These are phyloP conservation scores for Centruroides sculpturatus DNA, from an alignment of 1,140 invertebrate genomes.

Conservation along the genomic window DNA sequence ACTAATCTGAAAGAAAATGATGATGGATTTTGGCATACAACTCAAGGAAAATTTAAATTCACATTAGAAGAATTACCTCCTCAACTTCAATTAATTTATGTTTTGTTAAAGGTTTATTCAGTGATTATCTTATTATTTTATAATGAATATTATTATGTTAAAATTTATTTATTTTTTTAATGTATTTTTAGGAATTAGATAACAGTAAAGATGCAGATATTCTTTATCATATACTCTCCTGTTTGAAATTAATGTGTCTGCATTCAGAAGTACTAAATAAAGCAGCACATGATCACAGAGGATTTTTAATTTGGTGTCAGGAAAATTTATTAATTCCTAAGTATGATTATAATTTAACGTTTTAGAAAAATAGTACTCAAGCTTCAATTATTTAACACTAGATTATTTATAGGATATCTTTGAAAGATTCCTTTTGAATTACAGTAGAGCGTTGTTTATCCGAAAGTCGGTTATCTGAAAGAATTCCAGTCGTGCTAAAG, in stretches of 20 bases:
- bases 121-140: neutral
- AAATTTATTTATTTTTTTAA: neutral
- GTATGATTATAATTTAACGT: slow-evolving; percentile 32
- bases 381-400: no score
- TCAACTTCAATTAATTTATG: slow-evolving; percentile 81
- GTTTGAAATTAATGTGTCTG: slow-evolving; percentile 77
- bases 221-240: slow-evolving; percentile 81
- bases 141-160: neutral
- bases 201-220: slow-evolving; percentile 62
- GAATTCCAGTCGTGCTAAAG: no score
- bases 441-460: no score
- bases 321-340: slow-evolving; percentile 90
- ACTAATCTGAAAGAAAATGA: slow-evolving; percentile 3
- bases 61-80: slow-evolving; percentile 76
- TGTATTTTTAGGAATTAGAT: neutral
- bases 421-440: no score
- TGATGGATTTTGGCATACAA: slow-evolving; percentile 65
- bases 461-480: no score
- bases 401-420: no score
- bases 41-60: slow-evolving; percentile 81
- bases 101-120: slow-evolving; percentile 57
- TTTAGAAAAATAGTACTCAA: no score
- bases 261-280: slow-evolving; percentile 84
- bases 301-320: slow-evolving; percentile 95
- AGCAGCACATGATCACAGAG: slow-evolving; percentile 74